These are phyloP conservation scores for Cossypha heuglini DNA, from an alignment of 2,797 vertebrate genomes.

Conservation along the genomic window DNA sequence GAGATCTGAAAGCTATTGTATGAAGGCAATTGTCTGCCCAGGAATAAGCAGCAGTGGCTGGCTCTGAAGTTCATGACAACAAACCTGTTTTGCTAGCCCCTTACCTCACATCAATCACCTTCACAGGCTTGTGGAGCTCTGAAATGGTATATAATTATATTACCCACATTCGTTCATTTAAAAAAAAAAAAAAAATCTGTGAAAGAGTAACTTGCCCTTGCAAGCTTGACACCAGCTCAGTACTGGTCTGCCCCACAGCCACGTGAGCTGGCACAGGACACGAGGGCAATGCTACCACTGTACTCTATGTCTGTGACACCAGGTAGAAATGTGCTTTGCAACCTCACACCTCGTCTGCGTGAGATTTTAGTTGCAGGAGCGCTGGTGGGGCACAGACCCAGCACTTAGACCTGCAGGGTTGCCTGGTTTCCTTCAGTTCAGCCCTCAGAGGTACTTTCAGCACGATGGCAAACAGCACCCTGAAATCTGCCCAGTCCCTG, in stretches of 20 bases:
- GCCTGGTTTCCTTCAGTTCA: not conserved
- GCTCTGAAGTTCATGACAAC: not conserved
- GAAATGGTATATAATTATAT: not conserved
- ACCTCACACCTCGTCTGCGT: accelerated
- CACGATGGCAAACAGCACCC: accelerated
- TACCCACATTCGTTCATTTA: accelerated
- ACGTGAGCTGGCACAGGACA: accelerated
- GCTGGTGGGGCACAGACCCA: not conserved
- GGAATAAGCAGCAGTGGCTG: not conserved
- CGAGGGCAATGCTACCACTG: accelerated
- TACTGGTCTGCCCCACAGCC: not conserved
- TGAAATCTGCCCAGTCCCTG: not conserved
- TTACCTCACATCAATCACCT: not conserved
- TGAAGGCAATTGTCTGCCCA: not conserved
- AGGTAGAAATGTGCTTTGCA: accelerated
- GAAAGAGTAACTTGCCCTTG: slow-evolving; percentile 8
- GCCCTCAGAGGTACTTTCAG: accelerated
- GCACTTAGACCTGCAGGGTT: accelerated
- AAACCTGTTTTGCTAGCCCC: not conserved
- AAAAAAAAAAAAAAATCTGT: not conserved
- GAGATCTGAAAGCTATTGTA: not conserved
- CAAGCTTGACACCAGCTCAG: not conserved
- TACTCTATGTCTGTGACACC: not conserved
- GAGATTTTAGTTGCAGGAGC: not conserved
- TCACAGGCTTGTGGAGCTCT: not conserved